phyloP scores from a whole-genome alignment of 2,888 invertebrate species.

The Lasius platythorax region DNA sequence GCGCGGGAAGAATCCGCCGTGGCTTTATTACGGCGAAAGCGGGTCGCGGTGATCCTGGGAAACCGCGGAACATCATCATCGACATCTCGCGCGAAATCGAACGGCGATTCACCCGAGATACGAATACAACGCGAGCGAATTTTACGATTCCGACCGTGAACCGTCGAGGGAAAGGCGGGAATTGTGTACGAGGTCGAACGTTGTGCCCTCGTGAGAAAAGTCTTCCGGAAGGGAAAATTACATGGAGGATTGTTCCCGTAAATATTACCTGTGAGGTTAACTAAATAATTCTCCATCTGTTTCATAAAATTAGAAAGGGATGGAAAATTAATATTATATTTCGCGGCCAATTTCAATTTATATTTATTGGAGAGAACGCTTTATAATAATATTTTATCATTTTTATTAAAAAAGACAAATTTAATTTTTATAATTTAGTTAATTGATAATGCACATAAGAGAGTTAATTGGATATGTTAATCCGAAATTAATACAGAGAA shows the following conservation, averaged over 20 bases:
- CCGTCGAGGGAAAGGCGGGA: slow-evolving; percentile 20
- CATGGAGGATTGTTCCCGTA: neutral
- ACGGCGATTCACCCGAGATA: slow-evolving; percentile 19
- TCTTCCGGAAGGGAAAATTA: slow-evolving; percentile 8
- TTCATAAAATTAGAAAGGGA: neutral
- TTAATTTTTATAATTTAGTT: slow-evolving; percentile 19
- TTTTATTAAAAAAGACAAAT: neutral
- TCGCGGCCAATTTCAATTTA: slow-evolving; percentile 15
- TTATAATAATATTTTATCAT: neutral
- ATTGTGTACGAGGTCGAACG: slow-evolving; percentile 6
- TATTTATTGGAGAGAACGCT: neutral
- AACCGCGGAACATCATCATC: slow-evolving; percentile 15
- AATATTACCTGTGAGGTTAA: neutral
- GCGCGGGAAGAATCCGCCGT: neutral
- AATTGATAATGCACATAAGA: neutral
- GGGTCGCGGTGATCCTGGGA: slow-evolving; percentile 9
- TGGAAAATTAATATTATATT: neutral
- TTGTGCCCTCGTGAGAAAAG: slow-evolving; percentile 19
- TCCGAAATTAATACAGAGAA: slow-evolving; percentile 15
- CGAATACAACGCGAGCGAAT: slow-evolving; percentile 19
- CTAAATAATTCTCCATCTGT: neutral
- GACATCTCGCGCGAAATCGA: slow-evolving; percentile 26
- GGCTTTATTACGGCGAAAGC: slow-evolving; percentile 36
- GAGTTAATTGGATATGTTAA: neutral
- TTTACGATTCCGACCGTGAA: slow-evolving; percentile 13